These are phyloP conservation scores for Neogale vison DNA, from an alignment of 2,113 vertebrate species.

Conservation along the genomic window DNA sequence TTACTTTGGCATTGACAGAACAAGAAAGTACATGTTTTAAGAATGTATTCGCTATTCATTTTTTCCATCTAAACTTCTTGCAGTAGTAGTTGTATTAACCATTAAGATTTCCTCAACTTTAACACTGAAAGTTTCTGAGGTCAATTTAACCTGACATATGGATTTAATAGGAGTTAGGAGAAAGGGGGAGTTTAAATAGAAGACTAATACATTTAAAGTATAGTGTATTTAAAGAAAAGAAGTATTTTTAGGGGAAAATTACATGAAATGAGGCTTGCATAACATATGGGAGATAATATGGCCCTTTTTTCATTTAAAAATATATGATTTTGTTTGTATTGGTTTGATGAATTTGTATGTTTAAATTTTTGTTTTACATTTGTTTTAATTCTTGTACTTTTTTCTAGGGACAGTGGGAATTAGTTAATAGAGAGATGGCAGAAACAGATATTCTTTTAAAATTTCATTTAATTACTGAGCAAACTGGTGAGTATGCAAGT, in stretches of 20 bases:
- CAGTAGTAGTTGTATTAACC: neutral
- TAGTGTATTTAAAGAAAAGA: neutral
- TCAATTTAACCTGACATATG: neutral
- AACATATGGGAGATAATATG: neutral
- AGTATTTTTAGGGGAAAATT: neutral
- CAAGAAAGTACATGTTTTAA: neutral
- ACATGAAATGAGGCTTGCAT: neutral
- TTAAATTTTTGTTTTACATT: neutral
- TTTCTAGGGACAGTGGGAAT: neutral
- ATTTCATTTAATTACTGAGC: neutral
- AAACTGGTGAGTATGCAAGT: neutral
- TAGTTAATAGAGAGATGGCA: neutral
- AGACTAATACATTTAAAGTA: neutral
- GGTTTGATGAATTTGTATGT: neutral
- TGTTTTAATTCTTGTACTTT: neutral
- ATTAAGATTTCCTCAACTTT: neutral
- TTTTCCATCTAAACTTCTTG: neutral
- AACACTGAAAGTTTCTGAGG: neutral
- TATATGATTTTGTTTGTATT: neutral
- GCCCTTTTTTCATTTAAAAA: neutral
- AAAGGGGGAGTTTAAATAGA: neutral
- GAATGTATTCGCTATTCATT: neutral
- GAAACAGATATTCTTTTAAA: neutral
- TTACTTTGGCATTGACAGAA: neutral
- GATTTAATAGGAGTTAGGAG: neutral